Conservation (phyloP, 2,888 invertebrate genomes). For the Drosophila planitibia region DNA sequence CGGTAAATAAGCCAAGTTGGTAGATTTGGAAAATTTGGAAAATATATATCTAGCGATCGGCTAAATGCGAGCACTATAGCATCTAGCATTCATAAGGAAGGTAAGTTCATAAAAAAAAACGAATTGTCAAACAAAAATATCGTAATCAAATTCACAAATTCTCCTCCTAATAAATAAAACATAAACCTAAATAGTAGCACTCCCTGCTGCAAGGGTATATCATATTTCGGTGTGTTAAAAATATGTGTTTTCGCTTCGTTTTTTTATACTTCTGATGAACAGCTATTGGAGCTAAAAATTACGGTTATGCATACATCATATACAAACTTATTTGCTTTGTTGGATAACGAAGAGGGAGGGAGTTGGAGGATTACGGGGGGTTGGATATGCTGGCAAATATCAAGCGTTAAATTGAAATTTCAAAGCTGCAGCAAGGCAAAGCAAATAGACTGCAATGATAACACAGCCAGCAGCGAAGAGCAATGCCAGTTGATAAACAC, state of each 20-base stretch:
- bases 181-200: neutral
- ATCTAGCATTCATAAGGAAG: rapidly evolving
- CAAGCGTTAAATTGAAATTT: constrained; percentile 78
- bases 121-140: neutral
- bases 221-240: neutral
- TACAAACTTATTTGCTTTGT: constrained; percentile 36
- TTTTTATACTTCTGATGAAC: constrained; percentile 64
- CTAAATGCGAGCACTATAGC: no score
- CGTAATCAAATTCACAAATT: neutral
- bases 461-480: constrained; percentile 40
- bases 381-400: constrained; percentile 55
- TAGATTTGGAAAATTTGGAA: no score
- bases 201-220: neutral
- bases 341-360: neutral
- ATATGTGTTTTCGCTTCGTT: neutral
- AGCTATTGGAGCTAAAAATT: constrained; percentile 76
- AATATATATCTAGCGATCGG: neutral
- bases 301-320: constrained; percentile 68
- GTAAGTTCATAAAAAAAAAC: neutral
- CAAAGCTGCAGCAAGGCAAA: constrained; percentile 63
- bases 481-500: constrained; percentile 52
- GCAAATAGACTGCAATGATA: constrained; percentile 68
- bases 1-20: neutral
- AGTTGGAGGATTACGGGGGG: neutral
- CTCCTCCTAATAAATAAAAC: no score